Percentiles rank a stretch among this genome's conserved stretches.
phyloP scores from a whole-genome alignment of 1,140 invertebrate species.

The Apolygus lucorum region DNA sequence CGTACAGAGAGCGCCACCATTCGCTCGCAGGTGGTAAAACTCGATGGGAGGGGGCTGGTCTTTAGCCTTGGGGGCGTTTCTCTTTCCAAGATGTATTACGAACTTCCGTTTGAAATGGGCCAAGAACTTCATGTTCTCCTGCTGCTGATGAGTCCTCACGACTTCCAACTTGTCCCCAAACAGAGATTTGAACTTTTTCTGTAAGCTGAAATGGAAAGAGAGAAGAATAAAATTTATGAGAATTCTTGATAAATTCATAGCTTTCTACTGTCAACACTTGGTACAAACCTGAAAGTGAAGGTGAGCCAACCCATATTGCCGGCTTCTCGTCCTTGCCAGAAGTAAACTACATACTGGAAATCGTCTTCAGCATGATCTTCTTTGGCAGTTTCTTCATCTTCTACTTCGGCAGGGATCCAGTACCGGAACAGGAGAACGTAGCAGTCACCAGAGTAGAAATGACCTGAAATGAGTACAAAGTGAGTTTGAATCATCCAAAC shows the following conservation, averaged over 20 bases:
- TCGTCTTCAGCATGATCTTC: constrained; percentile 67
- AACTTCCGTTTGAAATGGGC: constrained; percentile 95
- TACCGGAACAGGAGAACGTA: constrained; percentile 98
- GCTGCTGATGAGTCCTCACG: constrained; percentile 93
- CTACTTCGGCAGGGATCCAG: constrained; percentile 63
- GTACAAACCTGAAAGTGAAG: constrained; percentile 80
- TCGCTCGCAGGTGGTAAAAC: constrained; percentile 91
- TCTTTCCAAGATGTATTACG: constrained; percentile 84
- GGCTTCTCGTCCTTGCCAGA: constrained; percentile 97
- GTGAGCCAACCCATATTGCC: constrained; percentile 99
- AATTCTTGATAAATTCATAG: not conserved
- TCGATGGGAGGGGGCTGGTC: constrained; percentile 60
- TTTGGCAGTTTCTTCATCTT: constrained; percentile 56
- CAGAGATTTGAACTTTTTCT: constrained; percentile 94
- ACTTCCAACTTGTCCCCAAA: constrained; percentile 95
- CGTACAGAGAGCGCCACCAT: constrained; percentile 89
- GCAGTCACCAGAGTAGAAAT: constrained; percentile 91
- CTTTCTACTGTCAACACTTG: not conserved
- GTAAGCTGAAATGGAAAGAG: constrained; percentile 53
- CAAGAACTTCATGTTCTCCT: constrained; percentile 98
- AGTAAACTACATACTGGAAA: constrained; percentile 95
- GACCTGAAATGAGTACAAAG: no score
- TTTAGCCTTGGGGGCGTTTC: constrained; percentile 49
- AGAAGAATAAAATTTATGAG: constrained; percentile 18
- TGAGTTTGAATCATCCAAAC: no score